Conservation (phyloP, 2,113 vertebrate genomes). For the Mus pahari region DNA sequence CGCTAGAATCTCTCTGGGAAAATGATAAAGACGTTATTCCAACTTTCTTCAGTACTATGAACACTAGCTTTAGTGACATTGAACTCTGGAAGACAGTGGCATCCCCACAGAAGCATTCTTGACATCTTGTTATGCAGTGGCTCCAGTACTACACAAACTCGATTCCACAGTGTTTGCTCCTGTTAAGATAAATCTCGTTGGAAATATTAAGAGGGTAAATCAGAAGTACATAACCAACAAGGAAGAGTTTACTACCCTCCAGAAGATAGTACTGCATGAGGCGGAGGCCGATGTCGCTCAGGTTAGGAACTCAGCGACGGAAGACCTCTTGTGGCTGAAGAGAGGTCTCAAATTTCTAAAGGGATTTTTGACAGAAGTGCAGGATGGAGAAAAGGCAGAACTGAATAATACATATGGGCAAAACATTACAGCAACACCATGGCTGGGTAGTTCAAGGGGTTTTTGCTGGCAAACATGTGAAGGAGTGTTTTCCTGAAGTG, state of each 20-base stretch:
- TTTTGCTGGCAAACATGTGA: too few relatives aligned
- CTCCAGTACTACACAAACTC: conserved; percentile 97
- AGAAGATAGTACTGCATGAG: conserved; percentile 97
- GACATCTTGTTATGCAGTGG: conserved; percentile 98
- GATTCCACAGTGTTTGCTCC: conserved; percentile 98
- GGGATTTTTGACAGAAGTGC: conserved; percentile 95
- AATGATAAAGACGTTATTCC: conserved; percentile 84
- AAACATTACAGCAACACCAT: too few relatives aligned
- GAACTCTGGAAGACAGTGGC: conserved; percentile 93
- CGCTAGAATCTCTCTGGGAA: conserved; percentile 64
- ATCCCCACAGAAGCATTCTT: conserved; percentile 98
- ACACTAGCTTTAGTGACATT: conserved; percentile 98
- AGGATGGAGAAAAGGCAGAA: conserved; percentile 92
- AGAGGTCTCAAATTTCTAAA: conserved; percentile 98
- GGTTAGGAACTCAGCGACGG: conserved; percentile 96
- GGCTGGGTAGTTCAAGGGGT: too few relatives aligned
- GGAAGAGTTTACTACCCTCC: conserved; percentile 93
- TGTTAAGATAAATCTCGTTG: conserved; percentile 99
- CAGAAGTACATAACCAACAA: conserved; percentile 96
- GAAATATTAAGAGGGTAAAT: conserved; percentile 99
- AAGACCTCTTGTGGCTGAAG: conserved; percentile 97
- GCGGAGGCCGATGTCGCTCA: conserved; percentile 89
- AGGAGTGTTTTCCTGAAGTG: too few relatives aligned
- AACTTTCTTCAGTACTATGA: conserved; percentile 99
- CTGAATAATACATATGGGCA: conserved; percentile 88